Base-by-base conservation (phyloP, 1,140 invertebrate genomes). In the Drosophila setifemur region DNA sequence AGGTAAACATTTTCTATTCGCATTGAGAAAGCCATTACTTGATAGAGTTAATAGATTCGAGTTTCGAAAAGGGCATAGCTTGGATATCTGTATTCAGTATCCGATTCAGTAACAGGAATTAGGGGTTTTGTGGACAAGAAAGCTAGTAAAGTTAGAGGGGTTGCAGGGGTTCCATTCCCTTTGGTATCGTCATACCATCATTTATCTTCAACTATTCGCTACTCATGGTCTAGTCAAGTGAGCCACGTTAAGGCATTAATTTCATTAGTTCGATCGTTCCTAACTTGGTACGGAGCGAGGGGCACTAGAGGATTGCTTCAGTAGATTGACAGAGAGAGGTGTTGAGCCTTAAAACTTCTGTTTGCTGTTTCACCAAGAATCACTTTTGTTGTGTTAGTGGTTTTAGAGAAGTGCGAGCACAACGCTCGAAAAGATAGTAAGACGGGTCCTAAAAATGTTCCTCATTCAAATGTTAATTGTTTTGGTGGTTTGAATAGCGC, bases 251-350 rank as follows among this genome's bases (percentile, higher is more conserved):
- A 85, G 79, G 79, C 79, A 83, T 85, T 74, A 49, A 47, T 71
- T n/a, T 67, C 66, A 40, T 64, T 49, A 64, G 57, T 76, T 77
- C 43, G 45, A 73, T 82, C 73, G 70, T 74, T 74, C 74, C 58
- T 60, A 73, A 70, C 58, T 68, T 71, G 48, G 60, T 72, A 72
- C 55, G 49, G 63, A 79, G 42, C 79, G 79, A 75, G 48, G 61
- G 79, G 79, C 79, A 83, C 79, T 74, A 78, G 37, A 67, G 81
- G 74, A 86, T 83, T 83, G 74, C 74, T 85, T 79, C 42, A 50
- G 71, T 48, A 79, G 78, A 66, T 83, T 60, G 78, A 83, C 79
- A 83, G 78, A 83, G 79, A 78, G 37, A 52, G 64, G 44, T 40
- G 49, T 52, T 58, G 19, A 49, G 63, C 44, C 43, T 11, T 28